Evolutionary conservation across 2,797 vertebrate species (phyloP).

Genomic region (Brachyrhaphis roseni): DNA sequence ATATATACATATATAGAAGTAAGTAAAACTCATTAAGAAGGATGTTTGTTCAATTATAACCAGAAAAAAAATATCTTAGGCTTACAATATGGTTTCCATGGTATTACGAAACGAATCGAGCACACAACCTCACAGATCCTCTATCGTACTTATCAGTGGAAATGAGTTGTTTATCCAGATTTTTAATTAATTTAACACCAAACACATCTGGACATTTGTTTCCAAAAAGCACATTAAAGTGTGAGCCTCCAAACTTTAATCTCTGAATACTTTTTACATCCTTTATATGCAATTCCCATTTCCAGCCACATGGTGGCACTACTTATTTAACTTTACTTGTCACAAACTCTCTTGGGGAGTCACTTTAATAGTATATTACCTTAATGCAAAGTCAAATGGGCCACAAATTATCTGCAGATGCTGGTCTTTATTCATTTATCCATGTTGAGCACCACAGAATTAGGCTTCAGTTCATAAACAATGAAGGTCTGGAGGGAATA

Average conservation of each 20-base stretch:
- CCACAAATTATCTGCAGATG: constrained; percentile 36
- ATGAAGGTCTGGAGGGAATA: constrained; percentile 22
- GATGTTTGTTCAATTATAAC: background rate
- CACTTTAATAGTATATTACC: background rate
- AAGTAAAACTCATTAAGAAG: too few species aligned
- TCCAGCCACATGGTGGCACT: constrained; percentile 50
- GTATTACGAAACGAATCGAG: background rate
- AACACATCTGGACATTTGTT: background rate
- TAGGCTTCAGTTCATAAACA: constrained; percentile 51
- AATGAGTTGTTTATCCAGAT: background rate
- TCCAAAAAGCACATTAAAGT: background rate
- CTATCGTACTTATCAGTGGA: background rate
- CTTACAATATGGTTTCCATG: background rate
- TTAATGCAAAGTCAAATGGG: constrained; percentile 42
- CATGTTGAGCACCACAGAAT: constrained; percentile 21
- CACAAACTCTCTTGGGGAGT: background rate
- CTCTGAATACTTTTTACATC: background rate
- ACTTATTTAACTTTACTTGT: constrained; percentile 15
- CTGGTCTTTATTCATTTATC: constrained; percentile 18
- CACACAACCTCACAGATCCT: background rate
- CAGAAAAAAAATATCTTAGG: background rate
- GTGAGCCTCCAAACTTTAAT: background rate
- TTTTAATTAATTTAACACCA: background rate
- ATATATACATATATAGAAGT: background rate
- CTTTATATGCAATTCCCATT: constrained; percentile 7